These are phyloP conservation scores for Trichomalopsis sarcophagae DNA, from an alignment of 1,140 invertebrate species.

Conservation along the genomic window DNA sequence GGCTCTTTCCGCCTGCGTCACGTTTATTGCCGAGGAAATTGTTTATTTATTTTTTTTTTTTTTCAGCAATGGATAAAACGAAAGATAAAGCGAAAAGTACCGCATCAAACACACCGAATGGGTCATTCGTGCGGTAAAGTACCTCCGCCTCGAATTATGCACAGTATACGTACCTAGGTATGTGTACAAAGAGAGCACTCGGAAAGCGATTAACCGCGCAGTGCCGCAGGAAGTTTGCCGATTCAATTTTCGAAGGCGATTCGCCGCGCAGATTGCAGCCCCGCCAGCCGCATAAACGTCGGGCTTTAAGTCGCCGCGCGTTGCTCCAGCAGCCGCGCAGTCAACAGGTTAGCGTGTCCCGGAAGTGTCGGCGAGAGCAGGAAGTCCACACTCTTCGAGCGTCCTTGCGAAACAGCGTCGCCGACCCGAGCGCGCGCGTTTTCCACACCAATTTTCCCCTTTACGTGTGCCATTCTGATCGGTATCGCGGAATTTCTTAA, in stretches of 20 bases:
- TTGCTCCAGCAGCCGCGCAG: not conserved
- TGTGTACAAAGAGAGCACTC: not conserved
- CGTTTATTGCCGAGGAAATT: no score
- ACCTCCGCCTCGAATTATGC: not conserved
- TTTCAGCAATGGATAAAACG: not conserved
- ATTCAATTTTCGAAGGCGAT: slow-evolving; percentile 13
- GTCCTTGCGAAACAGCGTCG: slow-evolving; percentile 17
- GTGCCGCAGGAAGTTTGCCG: not conserved
- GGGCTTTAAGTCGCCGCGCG: not conserved
- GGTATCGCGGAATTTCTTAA: slow-evolving; percentile 10
- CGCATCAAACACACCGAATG: not conserved
- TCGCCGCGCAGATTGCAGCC: not conserved
- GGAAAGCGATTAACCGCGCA: not conserved
- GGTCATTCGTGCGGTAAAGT: slow-evolving; percentile 17
- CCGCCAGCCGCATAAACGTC: not conserved
- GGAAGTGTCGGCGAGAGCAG: slow-evolving; percentile 61
- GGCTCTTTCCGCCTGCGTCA: no score
- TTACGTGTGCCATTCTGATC: not conserved
- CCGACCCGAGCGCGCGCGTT: not conserved
- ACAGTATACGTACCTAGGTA: not conserved
- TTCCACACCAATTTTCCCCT: slow-evolving; percentile 30
- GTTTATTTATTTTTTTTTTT: no score
- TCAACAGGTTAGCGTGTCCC: slow-evolving; percentile 72
- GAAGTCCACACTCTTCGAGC: slow-evolving; percentile 64
- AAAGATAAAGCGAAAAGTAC: not conserved